Evolutionary conservation across 2,888 invertebrate species (phyloP), one percentile per base, ranked within the genome.

Genomic region (Lochmaea capreae): DNA sequence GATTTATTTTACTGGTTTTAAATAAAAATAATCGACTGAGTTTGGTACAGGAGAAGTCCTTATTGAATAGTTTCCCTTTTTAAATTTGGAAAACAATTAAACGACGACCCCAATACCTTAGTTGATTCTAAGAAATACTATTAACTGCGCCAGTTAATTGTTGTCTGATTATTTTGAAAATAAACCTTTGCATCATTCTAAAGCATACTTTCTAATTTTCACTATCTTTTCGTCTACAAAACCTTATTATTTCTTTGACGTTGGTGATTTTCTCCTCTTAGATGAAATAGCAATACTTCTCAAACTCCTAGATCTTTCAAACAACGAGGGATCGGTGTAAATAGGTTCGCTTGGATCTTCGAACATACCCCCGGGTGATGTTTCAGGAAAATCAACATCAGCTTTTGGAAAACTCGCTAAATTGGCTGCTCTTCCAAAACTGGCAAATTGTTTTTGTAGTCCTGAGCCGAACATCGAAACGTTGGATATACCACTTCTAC

Each of bases 301-400:
- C 49, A 93, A 88, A 67, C 93, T 95, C 84, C 94, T 90, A 43
- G 95, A 94, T 79, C 95, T 91, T 87, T 97, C 96, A 84, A 97
- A 97, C 52, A 97, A 89, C 2, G 96, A 95, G 0, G 96, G 96
- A 87, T 97, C 96, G 0, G 96, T 96, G 87, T 97, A 97, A 81
- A 97, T 97, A 0, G 97, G 96, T 86, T 97, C 97, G 85, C 96
- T 96, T 52, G 96, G 96, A 86, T 97, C 95, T 84, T 94, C 95
- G 83, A 95, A 95, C 67, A 85, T 85, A 16, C 87, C 87, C 22
- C 85, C 86, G 5, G 86, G 84, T 76, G 79, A 85, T 62, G 83
- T 78, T 73, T 80, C 79, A 0, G 85, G 84, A 65, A 84, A 83
- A 22, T 86, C 86, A n/a, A 83, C 71, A 54, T 83, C 81, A 67